Conservation (phyloP, 2,888 invertebrate genomes). For the Drosophila phalerata region DNA sequence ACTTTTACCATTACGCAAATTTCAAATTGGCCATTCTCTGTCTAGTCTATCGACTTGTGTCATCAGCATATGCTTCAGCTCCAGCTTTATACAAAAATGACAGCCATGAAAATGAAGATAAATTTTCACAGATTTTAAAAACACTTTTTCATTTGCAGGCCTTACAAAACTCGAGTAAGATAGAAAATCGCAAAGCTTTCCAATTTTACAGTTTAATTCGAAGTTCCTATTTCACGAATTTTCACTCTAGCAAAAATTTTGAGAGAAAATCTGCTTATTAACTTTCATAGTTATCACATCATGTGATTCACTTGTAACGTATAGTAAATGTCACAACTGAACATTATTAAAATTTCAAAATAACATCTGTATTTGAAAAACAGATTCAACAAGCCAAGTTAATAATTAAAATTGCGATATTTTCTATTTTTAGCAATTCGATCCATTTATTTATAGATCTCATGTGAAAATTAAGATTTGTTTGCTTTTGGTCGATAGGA, state of each 20-base stretch:
- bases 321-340: no score
- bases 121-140: conserved; percentile 47
- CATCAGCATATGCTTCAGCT: conserved; percentile 50
- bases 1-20: conserved; percentile 66
- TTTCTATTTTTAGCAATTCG: not conserved
- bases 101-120: conserved; percentile 46
- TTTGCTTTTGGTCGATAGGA: fast-evolving
- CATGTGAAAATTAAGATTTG: not conserved
- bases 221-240: not conserved
- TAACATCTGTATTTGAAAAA: no score
- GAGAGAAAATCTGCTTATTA: not conserved
- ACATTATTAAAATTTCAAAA: no score
- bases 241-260: no score
- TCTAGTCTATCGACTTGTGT: conserved; percentile 52
- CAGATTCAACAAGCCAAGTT: no score
- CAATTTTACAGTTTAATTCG: not conserved
- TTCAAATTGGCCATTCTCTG: conserved; percentile 68
- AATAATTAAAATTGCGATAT: not conserved
- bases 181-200: not conserved
- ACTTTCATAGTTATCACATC: not conserved
- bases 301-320: no score
- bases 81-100: not conserved
- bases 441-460: not conserved
- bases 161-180: not conserved
- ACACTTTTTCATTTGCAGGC: not conserved